These are phyloP conservation scores for Plodia interpunctella DNA, from an alignment of 1,140 invertebrate species.

Conservation along the genomic window DNA sequence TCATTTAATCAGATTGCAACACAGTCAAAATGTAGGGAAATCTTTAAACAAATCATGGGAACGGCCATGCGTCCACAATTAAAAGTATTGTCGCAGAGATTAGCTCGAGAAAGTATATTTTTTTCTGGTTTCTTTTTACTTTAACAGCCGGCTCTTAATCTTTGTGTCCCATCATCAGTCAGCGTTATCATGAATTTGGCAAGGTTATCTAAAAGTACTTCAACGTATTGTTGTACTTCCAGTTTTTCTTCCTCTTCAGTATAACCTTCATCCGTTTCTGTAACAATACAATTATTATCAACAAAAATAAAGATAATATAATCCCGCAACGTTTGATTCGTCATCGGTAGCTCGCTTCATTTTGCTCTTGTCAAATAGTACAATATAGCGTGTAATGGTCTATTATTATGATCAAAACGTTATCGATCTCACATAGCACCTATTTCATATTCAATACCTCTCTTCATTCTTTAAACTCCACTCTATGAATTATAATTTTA, in stretches of 20 bases:
- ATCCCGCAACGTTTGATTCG: slow-evolving; percentile 20
- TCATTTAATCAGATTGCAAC: slow-evolving; percentile 53
- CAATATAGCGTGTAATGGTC: slow-evolving; percentile 34
- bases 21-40: slow-evolving; percentile 30
- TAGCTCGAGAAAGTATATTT: slow-evolving; percentile 1
- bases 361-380: slow-evolving; percentile 48
- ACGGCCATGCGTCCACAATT: not conserved
- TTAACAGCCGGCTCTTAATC: not conserved
- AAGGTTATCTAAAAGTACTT: slow-evolving; percentile 22
- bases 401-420: slow-evolving; percentile 33
- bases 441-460: no score
- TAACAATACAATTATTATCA: not conserved
- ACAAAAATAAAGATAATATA: no score
- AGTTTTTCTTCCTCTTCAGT: not conserved
- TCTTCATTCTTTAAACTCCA: no score
- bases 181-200: slow-evolving; percentile 24
- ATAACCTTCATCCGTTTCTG: not conserved
- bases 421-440: slow-evolving; percentile 17
- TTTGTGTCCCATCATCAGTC: slow-evolving; percentile 15
- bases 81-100: not conserved
- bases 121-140: not conserved
- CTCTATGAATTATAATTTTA: no score
- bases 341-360: slow-evolving; percentile 45
- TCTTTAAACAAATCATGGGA: slow-evolving; percentile 1
- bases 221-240: slow-evolving; percentile 14